Evolutionary conservation across 2,888 invertebrate genomes (phyloP).

Genomic region (Chromoteleia sp.): DNA sequence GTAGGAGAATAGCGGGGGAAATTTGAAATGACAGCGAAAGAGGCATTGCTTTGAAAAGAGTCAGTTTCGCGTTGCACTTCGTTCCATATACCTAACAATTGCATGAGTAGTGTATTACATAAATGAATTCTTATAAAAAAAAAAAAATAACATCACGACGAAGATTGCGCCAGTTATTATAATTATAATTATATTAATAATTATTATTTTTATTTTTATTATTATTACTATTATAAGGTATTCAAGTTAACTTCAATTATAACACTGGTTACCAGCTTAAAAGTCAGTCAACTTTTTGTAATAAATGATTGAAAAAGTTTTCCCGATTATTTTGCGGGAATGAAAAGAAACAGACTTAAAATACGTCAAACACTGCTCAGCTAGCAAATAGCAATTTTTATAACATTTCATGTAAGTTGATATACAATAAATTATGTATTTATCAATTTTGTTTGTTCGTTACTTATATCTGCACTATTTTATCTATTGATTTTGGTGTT

Average conservation of each 20-base stretch:
- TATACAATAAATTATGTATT: neutral
- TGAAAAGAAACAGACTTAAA: conserved; percentile 68
- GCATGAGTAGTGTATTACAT: conserved; percentile 6
- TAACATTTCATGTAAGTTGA: conserved; percentile 5
- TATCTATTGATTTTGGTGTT: neutral
- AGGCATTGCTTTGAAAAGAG: conserved; percentile 75
- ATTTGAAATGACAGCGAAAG: conserved; percentile 78
- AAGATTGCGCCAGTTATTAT: no score
- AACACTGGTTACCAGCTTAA: neutral
- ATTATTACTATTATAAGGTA: no score
- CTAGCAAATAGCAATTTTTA: conserved; percentile 16
- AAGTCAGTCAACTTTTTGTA: no score
- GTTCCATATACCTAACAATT: conserved; percentile 60
- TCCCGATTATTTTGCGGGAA: conserved; percentile 51
- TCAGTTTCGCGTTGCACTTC: conserved; percentile 77
- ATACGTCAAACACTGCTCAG: conserved; percentile 30
- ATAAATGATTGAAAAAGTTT: conserved; percentile 2
- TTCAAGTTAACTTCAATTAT: neutral
- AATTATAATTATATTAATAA: no score
- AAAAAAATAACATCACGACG: no score
- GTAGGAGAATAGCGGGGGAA: conserved; percentile 74
- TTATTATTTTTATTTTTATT: no score
- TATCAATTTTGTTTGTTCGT: neutral
- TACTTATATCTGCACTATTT: neutral
- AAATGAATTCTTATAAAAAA: neutral